Percentiles rank a stretch among this genome's conserved stretches.
phyloP scores from a whole-genome alignment of 35 echinoderm and acorn worm genomes.

The Chiridota heheva region DNA sequence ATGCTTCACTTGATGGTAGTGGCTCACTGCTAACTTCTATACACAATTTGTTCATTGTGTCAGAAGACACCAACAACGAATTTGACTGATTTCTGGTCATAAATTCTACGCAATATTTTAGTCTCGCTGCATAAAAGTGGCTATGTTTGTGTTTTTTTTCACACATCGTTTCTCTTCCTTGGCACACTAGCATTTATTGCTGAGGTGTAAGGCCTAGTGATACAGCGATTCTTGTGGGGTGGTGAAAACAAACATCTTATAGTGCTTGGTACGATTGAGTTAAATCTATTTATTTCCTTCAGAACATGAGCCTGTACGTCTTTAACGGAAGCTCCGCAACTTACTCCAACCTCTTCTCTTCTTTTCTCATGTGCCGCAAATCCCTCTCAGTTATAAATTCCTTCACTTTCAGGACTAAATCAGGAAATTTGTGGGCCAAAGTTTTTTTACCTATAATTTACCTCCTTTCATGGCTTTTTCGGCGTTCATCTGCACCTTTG shows the following conservation, averaged over 20 bases:
- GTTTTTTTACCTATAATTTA: slow-evolving; percentile 4
- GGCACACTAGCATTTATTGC: slow-evolving; percentile 32
- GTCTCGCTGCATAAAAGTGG: slow-evolving; percentile 1
- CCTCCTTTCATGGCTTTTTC: too few relatives aligned
- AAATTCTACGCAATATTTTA: not conserved
- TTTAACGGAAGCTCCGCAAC: slow-evolving; percentile 3
- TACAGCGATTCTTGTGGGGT: slow-evolving; percentile 14
- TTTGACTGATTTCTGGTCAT: not conserved
- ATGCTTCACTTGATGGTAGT: slow-evolving; percentile 26
- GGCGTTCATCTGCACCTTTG: too few relatives aligned
- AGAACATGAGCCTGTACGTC: not conserved
- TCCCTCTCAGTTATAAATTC: not conserved
- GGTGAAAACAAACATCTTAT: not conserved
- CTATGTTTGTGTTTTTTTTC: not conserved
- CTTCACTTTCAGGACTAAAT: not conserved
- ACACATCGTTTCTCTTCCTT: slow-evolving; percentile 14
- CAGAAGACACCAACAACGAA: slow-evolving; percentile 28
- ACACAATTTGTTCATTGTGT: slow-evolving; percentile 44
- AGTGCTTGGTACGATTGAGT: slow-evolving; percentile 1
- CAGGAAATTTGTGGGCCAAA: slow-evolving; percentile 2
- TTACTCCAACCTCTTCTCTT: not conserved
- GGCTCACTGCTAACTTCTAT: slow-evolving; percentile 29
- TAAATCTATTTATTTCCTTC: not conserved
- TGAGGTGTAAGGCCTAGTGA: not conserved
- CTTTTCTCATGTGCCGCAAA: not conserved